Base-by-base conservation (phyloP, 1,140 invertebrate genomes). In the Cyclargus thomasi region DNA sequence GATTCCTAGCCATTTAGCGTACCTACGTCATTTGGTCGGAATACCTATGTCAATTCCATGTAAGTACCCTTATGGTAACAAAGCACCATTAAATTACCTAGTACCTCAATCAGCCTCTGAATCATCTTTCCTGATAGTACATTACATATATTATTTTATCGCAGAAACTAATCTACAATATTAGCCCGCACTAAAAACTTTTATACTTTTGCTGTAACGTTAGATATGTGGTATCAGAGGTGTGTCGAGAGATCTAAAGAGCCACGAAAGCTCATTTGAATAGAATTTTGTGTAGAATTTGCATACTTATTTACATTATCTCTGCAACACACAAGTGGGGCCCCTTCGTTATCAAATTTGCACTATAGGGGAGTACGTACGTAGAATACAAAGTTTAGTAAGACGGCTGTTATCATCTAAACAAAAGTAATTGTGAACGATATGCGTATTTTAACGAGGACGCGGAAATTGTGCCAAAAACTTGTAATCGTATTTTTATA, bases 231-330 rank as follows among this genome's bases (percentile, higher is more conserved):
- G 76, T 76, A 76, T 81, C 68, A 80, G 74, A 75, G 68, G 67
- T 71, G 74, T 79, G 74, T 78, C 73, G 77, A 72, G 83, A 86
- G 85, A 76, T 88, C 85, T 81, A 82, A 82, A 86, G 82, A 83
- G 75, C 74, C 77, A 73, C 85, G 86, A 81, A 83, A 85, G 80
- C 85, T 87, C 81, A 84, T 88, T 88, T 87, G 80, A 87, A 86
- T 84, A 77, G 78, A 83, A 86, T 75, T 86, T 79, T 72, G 78
- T 81, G 78, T 83, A 82, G 79, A 85, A 90, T 90, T 90, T 86
- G 86, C 87, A 87, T 90, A 87, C 83, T 83, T 90, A 87, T 90
- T 90, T 90, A 90, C 83, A 90, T 89, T 89, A 88, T 88, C 85
- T 88, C 80, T 84, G 86, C 83, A 82, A 79, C 79, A 86, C 85